These are phyloP conservation scores for Diadumene lineata DNA, from an alignment of 92 coral and sea anemone genomes.

Conservation along the genomic window DNA sequence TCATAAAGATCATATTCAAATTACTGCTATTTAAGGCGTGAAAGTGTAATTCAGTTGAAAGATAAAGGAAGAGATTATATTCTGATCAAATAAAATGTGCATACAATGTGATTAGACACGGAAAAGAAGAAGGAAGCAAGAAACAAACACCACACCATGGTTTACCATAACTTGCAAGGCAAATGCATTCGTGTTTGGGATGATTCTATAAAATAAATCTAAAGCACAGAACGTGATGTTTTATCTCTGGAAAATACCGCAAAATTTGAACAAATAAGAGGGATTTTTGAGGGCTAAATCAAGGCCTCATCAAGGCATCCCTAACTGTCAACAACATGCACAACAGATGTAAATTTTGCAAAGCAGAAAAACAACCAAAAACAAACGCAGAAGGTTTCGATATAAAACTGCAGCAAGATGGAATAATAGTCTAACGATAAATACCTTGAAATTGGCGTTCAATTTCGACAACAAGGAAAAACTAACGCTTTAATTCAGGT, in stretches of 20 bases:
- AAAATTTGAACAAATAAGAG: too few species aligned
- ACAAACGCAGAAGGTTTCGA: background rate
- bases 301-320: background rate
- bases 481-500: background rate
- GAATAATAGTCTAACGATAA: background rate
- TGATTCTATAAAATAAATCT: too few species aligned
- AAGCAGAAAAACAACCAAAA: background rate
- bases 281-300: background rate
- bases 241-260: too few species aligned
- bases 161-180: too few species aligned
- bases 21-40: too few species aligned
- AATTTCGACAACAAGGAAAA: background rate
- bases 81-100: background rate
- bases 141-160: background rate
- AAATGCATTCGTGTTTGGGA: too few species aligned
- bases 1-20: too few species aligned
- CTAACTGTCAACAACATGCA: slow-evolving; percentile 11
- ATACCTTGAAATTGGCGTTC: background rate
- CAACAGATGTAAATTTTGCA: background rate
- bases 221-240: too few species aligned
- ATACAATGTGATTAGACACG: background rate
- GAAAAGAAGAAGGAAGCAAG: background rate
- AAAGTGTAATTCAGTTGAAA: too few species aligned
- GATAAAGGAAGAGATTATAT: too few species aligned
- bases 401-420: background rate